A percentile compares a stretch with the other conserved stretches of the same genome.
Conservation (phyloP, 2,113 vertebrate species). For the Psettodes erumei region DNA sequence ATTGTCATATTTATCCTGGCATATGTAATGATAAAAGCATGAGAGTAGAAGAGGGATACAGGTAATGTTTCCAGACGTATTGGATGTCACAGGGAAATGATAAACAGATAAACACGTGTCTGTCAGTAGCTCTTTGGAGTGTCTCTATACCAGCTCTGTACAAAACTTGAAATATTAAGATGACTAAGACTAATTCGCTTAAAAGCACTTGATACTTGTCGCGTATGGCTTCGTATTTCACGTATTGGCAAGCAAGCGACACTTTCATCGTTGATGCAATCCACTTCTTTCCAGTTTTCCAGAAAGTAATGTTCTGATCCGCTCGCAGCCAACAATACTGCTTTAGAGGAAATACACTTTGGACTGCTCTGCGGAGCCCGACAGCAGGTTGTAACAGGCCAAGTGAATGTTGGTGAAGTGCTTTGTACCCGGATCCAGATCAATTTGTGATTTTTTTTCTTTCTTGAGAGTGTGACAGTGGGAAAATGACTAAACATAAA, state of each 20-base stretch:
- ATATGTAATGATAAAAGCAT: no score
- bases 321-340: not conserved
- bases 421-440: no score
- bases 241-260: not conserved
- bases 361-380: not conserved
- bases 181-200: conserved; percentile 31
- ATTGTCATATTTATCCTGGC: no score
- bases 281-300: conserved; percentile 20
- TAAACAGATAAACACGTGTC: not conserved
- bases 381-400: no score
- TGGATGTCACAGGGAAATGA: not conserved
- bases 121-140: not conserved
- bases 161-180: conserved; percentile 1
- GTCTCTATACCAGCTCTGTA: not conserved
- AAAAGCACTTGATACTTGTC: conserved; percentile 17
- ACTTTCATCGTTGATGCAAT: conserved; percentile 13
- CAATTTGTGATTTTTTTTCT: no score
- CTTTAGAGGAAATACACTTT: not conserved
- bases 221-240: conserved; percentile 19
- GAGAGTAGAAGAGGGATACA: no score
- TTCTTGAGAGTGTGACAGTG: no score
- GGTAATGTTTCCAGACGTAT: no score
- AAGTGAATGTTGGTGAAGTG: no score
- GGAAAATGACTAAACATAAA: no score
- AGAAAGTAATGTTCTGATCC: conserved; percentile 5